A percentile compares a stretch with the other conserved stretches of the same genome.
These are phyloP conservation scores for Lottia gigantea DNA, from an alignment of 2,888 invertebrate species.

Conservation along the genomic window DNA sequence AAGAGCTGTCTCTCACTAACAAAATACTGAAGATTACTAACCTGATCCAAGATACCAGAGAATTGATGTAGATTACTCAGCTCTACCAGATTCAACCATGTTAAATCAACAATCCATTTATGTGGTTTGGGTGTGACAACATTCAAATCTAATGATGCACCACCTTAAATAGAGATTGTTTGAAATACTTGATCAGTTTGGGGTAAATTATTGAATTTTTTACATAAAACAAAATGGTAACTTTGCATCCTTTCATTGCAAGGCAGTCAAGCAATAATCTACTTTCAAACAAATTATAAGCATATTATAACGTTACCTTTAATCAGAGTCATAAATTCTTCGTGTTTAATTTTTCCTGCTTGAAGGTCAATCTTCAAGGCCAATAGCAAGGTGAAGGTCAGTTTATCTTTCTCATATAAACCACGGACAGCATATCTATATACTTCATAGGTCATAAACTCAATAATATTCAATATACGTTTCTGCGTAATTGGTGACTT, in stretches of 20 bases:
- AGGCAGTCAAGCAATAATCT: no score
- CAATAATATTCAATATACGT: conserved; percentile 68
- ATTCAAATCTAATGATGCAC: conserved; percentile 68
- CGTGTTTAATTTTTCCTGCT: conserved; percentile 60
- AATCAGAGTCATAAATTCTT: conserved; percentile 65
- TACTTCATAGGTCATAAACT: conserved; percentile 68
- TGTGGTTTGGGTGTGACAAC: conserved; percentile 67
- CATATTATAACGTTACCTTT: conserved; percentile 59
- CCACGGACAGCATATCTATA: conserved; percentile 67
- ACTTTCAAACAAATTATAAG: no score
- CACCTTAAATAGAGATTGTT: conserved; percentile 51
- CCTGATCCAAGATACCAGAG: conserved; percentile 67
- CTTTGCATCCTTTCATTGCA: no score
- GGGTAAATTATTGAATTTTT: no score
- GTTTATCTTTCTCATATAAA: conserved; percentile 67
- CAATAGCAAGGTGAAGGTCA: conserved; percentile 67
- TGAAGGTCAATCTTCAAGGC: conserved; percentile 68
- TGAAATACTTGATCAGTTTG: no score
- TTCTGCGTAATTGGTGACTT: conserved; percentile 67
- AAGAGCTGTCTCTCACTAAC: no score
- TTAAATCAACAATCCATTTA: conserved; percentile 67
- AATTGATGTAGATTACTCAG: conserved; percentile 68
- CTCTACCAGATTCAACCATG: conserved; percentile 69
- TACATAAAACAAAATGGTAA: no score
- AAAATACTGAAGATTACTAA: conserved; percentile 31